Evolutionary conservation across 2,888 invertebrate genomes (phyloP).

Genomic region (Pteria penguin): DNA sequence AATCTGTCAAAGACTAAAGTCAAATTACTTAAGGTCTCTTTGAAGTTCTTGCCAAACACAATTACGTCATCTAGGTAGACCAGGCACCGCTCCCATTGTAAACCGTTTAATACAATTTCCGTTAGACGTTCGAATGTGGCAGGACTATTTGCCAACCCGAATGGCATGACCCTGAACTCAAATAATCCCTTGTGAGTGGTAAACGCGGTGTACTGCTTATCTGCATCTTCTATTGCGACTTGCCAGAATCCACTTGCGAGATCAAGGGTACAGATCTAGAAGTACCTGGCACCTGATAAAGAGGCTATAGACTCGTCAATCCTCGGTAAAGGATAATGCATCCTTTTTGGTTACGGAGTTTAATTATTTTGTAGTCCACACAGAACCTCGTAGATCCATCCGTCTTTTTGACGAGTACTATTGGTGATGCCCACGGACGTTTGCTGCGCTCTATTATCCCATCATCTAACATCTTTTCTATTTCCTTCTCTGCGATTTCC

Average conservation of each 20-base stretch:
- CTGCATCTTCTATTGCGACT: slow-evolving; percentile 33
- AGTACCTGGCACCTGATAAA: too few relatives aligned
- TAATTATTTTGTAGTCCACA: background rate
- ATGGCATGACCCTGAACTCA: slow-evolving; percentile 28
- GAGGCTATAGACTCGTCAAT: too few relatives aligned
- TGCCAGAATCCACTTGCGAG: slow-evolving; percentile 55
- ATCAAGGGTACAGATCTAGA: slow-evolving; percentile 55
- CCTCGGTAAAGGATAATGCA: background rate
- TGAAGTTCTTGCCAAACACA: slow-evolving; percentile 35
- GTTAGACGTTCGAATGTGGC: slow-evolving; percentile 52
- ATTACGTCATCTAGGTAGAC: slow-evolving; percentile 52
- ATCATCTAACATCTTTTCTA: slow-evolving; percentile 22
- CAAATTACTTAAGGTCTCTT: slow-evolving; percentile 20
- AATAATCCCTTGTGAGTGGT: slow-evolving; percentile 34
- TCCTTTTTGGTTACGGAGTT: slow-evolving; percentile 14
- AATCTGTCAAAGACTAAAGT: slow-evolving; percentile 41
- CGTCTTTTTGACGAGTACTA: slow-evolving; percentile 34
- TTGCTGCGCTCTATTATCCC: slow-evolving; percentile 9
- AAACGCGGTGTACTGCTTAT: slow-evolving; percentile 38
- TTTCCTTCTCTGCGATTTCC: background rate
- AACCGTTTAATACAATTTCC: slow-evolving; percentile 36
- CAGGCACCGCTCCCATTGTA: slow-evolving; percentile 30
- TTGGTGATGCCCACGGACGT: slow-evolving; percentile 22
- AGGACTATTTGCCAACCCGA: slow-evolving; percentile 42
- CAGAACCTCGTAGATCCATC: background rate